Base-by-base conservation (phyloP, 1,140 invertebrate species). In the Procambarus clarkii region DNA sequence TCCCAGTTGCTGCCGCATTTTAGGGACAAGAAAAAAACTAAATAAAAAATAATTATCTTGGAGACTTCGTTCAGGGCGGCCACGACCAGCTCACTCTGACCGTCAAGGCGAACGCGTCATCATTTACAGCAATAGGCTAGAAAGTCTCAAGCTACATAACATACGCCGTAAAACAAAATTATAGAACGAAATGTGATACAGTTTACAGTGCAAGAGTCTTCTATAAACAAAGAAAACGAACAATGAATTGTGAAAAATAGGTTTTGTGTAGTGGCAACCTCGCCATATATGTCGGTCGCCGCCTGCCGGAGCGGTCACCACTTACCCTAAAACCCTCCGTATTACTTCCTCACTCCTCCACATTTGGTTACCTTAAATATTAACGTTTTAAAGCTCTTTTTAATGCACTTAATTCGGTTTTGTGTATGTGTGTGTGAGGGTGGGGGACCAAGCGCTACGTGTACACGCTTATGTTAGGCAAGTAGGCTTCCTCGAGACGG, bases 221-320 rank as follows among this genome's bases (percentile, higher is more conserved):
- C 5, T 83, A 64, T 15, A 34, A 9, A 9, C 24, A 15, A 64
- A n/a, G n/a, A n/a, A n/a, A 64, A 44, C 34, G 81, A 83, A 34
- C 81, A 13, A 83, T 60, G 58, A 64, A 34, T 34, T 83, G 81
- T 83, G 81, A 64, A 83, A 58, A 60, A 83, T 9, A n/a, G 50
- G 4, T 9, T 24, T 8, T 34, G 54, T 50, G 81, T 60, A n/a
- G 81, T 7, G 2, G 15, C 5, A 24, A 50, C 8, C 21, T 64
- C 50, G 58, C 81, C 58, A 60, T 34, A 64, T 45, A n/a, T 2
- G 50, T 24, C 81, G 81, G 45, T 83, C n/a, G 50, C 81, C 50
- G 81, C 34, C 81, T 83, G 81, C 60, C 81, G 81, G 50, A 45
- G n/a, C 18, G 58, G 81, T 83, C n/a, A 83, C 58, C 58, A 83